Evolutionary conservation across 64 coral and sea anemone species (phyloP), one percentile per base, ranked within the genome.

Genomic region (Trachythela sp.): DNA sequence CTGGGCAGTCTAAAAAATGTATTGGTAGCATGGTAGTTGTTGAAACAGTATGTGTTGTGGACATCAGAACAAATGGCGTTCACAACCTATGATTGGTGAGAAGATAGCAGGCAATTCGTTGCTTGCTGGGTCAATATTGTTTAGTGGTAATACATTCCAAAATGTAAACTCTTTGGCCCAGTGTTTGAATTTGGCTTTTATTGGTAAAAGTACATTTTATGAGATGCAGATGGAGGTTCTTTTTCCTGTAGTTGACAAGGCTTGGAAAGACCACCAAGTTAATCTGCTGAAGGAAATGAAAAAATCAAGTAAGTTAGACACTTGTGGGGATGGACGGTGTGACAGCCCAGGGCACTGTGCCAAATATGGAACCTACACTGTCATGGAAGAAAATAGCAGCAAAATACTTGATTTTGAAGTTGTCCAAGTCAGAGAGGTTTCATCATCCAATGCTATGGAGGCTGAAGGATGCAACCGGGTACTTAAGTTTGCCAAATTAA

Each of bases 401-500:
- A 20, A 64, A 6, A 39, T 87, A 15, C 30, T 50, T 58, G 29
- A 39, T 35, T 87, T 87, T 59, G 33, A 29, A 9, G 48, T 68
- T 18, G 39, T 54, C 4, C 92, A 87, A 54, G 92, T 93, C 1
- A 90, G 39, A 32, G 88, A 93, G 36, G 88, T 77, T 11, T 32
- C 88, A 29, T 93, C 88, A 84, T 71, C 92, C 10, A 90, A 93
- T 93, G 88, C 92, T 7, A 93, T 93, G 92, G 92, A 89, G 35
- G 88, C 42, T 45, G 42, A 45, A 45, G 42, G 42, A 45, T 45
- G 42, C 42, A 45, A 45, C 42, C 42, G 42, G 42, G 42, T n/a
- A 2, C 24, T 59, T 22, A 87, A 34, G 13, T 86, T 86, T 6
- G 39, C 84, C 2, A 86, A 4, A 17, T 86, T 43, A 48, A 86